Evolutionary conservation across 1,140 invertebrate species (phyloP), one percentile per base, ranked within the genome.

Genomic region (Palaemon carinicauda): DNA sequence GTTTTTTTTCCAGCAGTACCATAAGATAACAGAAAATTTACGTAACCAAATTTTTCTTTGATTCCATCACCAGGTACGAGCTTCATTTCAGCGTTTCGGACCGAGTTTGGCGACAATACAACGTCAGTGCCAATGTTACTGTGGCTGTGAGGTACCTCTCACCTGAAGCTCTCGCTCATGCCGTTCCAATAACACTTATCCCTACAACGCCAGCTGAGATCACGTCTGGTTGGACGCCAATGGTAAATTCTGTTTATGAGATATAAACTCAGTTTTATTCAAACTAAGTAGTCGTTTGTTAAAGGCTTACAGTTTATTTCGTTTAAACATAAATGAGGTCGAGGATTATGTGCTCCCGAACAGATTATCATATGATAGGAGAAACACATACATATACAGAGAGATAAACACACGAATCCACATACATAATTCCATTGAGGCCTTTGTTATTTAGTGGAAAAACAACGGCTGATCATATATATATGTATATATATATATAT

Each of bases 81-180:
- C 56, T 85, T 7, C 74, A 79, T 54, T 85, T 85, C 50, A 15
- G n/a, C 19, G 82, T 85, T n/a, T 69, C 33, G 10, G 82, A 85
- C 82, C n/a, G 74, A 27, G 74, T 79, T 31, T 85, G 82, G 82
- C 54, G 41, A 5, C 82, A 85, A 50, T 69, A 17, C 41, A 56
- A 79, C 56, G 82, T 85, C 31, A 4, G 29, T 14, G 82, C 82
- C 54, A 85, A 85, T 19, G 77, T 85, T 41, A 85, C 75, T 1
- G 82, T 85, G 33, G 53, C 33, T 3, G 82, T 85, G 21, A 52
- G 82, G 21, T 56, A 79, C 24, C 56, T 85, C 33, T 52, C 41
- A 10, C 82, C 75, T 17, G 82, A 85, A 33, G 51, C 54, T 29
- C 75, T 85, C 21, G 60, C 82, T n/a, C 82, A 85, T 24, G 82